Conservation (phyloP, 2,888 invertebrate species). For the Oscheius sp. region DNA sequence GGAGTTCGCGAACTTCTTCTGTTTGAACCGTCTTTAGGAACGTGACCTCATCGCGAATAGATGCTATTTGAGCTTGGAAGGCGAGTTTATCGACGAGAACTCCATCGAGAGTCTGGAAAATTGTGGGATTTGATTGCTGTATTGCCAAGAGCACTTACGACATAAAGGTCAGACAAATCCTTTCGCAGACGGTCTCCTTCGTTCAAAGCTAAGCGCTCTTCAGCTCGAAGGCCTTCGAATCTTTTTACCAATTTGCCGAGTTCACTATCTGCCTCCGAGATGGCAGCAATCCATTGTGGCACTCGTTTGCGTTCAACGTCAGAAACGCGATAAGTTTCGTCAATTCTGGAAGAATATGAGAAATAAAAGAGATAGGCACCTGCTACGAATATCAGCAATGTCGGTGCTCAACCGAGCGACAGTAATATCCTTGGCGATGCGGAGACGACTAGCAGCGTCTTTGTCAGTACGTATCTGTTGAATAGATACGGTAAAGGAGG, state of each 20-base stretch:
- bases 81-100: not conserved
- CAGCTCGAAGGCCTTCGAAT: constrained; percentile 12
- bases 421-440: not conserved
- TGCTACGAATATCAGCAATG: constrained; percentile 3
- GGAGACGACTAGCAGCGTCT: not conserved
- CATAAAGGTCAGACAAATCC: constrained; percentile 14
- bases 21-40: constrained; percentile 26
- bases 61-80: constrained; percentile 16
- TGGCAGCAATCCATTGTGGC: constrained; percentile 19
- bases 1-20: constrained; percentile 11
- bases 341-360: not conserved
- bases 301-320: constrained; percentile 15
- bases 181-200: constrained; percentile 15
- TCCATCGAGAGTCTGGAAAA: constrained; percentile 16
- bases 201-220: not conserved
- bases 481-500: not conserved
- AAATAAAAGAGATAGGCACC: not conserved
- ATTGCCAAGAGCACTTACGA: not conserved
- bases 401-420: not conserved
- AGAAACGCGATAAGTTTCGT: constrained; percentile 8
- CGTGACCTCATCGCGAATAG: constrained; percentile 10
- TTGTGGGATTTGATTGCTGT: not conserved
- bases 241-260: constrained; percentile 3
- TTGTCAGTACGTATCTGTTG: constrained; percentile 1
- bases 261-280: constrained; percentile 15